Evolutionary conservation across 2,113 vertebrate species (phyloP).

Genomic region (Hippocampus guttulatus): DNA sequence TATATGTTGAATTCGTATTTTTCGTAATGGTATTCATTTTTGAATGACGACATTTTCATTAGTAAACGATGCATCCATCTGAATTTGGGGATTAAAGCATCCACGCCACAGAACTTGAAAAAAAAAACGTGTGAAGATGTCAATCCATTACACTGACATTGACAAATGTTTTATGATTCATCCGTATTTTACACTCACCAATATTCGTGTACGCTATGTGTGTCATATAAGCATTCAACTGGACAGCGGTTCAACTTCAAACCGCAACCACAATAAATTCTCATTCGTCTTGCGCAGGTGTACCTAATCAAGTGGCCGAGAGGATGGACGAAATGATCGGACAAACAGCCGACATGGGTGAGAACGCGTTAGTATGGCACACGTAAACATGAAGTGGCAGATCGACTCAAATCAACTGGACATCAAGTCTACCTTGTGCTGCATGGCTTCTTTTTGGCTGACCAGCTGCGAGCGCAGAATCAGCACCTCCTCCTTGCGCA

Average conservation of each 20-base stretch:
- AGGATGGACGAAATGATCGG: background rate
- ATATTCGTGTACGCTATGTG: background rate
- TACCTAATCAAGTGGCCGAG: background rate
- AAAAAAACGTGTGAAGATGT: too few relatives aligned
- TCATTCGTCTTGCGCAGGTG: background rate
- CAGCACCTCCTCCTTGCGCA: slow-evolving; percentile 96
- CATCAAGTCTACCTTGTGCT: slow-evolving; percentile 81
- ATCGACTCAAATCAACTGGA: too few relatives aligned
- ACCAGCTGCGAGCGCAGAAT: slow-evolving; percentile 96
- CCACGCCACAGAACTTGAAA: too few relatives aligned
- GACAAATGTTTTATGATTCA: background rate
- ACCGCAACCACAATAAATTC: background rate
- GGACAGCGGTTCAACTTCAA: too few relatives aligned
- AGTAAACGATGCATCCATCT: too few relatives aligned
- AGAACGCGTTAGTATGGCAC: background rate
- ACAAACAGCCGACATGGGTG: background rate
- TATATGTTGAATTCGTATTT: too few relatives aligned
- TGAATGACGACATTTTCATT: too few relatives aligned
- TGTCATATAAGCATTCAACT: background rate
- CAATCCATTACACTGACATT: background rate
- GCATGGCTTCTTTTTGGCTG: slow-evolving; percentile 93
- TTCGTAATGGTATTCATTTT: too few relatives aligned
- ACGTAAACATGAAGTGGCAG: background rate
- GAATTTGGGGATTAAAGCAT: too few relatives aligned
- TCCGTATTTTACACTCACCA: background rate